phyloP scores from a whole-genome alignment of 2,113 vertebrate species.

The pig (Sus scrofa) region T2T-Sscrofa CM000825.6:68358001-68358500 shows the following conservation, averaged over 20 bases:
- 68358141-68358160: neutral
- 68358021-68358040: neutral
- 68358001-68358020: neutral
- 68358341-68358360: neutral
- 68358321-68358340: neutral
- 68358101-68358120: neutral
- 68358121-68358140: neutral
- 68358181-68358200: neutral
- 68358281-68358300: neutral
- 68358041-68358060: accelerated
- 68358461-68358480: neutral
- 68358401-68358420: accelerated
- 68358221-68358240: neutral
- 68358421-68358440: neutral
- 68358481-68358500: accelerated
- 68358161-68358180: neutral
- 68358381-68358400: accelerated
- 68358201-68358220: neutral
- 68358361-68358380: neutral
- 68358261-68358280: neutral
- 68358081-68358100: neutral
- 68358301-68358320: accelerated
- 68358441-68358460: neutral
- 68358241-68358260: neutral
- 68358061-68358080: neutral